Base-by-base conservation (phyloP, 2,113 vertebrate genomes). In the Noctilio leporinus region DNA sequence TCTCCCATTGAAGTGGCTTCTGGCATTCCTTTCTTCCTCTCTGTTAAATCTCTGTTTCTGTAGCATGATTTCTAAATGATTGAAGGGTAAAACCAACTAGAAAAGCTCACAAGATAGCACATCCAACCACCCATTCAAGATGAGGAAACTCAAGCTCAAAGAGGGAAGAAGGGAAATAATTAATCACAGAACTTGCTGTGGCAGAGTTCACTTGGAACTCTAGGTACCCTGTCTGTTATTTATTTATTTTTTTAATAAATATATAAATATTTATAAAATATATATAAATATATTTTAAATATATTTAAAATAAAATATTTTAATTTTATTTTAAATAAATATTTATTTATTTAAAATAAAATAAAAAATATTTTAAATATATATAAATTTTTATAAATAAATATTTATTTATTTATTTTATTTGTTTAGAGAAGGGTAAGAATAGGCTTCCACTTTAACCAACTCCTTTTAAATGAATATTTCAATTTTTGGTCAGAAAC, bases 401-500 rank as follows among this genome's bases (percentile, higher is more conserved):
- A n/a, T n/a, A n/a, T n/a, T n/a, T n/a, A n/a, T n/a, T n/a, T n/a
- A n/a, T n/a, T n/a, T n/a, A n/a, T n/a, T n/a, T n/a, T n/a, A n/a
- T n/a, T 33, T 59, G 30, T 62, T 82, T 49, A 5, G 17, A 77
- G n/a, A 80, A 40, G 24, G 24, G 0, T 28, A 57, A 85, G 47
- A 7, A 40, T 3, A 70, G 38, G 22, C 10, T 89, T 51, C 43
- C 53, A 72, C 93, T 76, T 80, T 64, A 65, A 77, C 4, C 11
- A 65, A 89, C 15, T 55, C 11, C 30, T 83, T 78, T 86, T 73
- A 40, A 83, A 91, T 51, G 15, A 81, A 1, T 22, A 45, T 55
- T 97, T 95, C 95, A 95, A 86, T 95, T 97, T 91, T 53, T 28
- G 81, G 92, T 95, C 86, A 75, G 94, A 98, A 97, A 83, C 84